phyloP scores from a whole-genome alignment of 2,888 invertebrate genomes.

The Cephus pygmeus region DNA sequence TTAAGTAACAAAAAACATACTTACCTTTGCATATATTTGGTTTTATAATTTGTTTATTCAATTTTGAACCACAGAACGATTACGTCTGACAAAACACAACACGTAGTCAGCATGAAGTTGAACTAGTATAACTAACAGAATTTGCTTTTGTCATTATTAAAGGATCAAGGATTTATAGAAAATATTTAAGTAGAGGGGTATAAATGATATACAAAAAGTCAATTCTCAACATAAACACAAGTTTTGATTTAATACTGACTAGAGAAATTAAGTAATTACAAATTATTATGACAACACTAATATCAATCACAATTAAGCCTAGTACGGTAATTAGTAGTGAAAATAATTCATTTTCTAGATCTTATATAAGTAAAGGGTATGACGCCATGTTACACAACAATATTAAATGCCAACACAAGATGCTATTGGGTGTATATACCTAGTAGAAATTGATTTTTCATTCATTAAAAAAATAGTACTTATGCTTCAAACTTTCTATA shows the following conservation, averaged over 20 bases:
- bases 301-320: conserved; percentile 15
- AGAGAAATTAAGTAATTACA: conserved; percentile 31
- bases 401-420: neutral
- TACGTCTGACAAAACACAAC: neutral
- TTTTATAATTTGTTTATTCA: neutral
- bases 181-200: neutral
- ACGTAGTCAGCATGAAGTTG: neutral
- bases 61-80: neutral
- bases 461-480: neutral
- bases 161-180: neutral
- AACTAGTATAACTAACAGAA: neutral
- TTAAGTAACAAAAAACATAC: neutral
- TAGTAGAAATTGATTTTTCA: neutral
- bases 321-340: neutral
- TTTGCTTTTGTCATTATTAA: neutral
- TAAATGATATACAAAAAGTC: neutral
- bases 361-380: neutral
- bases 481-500: neutral
- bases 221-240: conserved; percentile 14
- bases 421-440: neutral
- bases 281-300: conserved; percentile 20
- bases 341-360: neutral
- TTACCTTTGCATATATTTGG: neutral
- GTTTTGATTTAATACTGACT: conserved; percentile 44
- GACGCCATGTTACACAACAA: neutral